Evolutionary conservation across 2,113 vertebrate genomes (phyloP), one percentile per base, ranked within the genome.

Genomic region (Chlorodrepanis virens): DNA sequence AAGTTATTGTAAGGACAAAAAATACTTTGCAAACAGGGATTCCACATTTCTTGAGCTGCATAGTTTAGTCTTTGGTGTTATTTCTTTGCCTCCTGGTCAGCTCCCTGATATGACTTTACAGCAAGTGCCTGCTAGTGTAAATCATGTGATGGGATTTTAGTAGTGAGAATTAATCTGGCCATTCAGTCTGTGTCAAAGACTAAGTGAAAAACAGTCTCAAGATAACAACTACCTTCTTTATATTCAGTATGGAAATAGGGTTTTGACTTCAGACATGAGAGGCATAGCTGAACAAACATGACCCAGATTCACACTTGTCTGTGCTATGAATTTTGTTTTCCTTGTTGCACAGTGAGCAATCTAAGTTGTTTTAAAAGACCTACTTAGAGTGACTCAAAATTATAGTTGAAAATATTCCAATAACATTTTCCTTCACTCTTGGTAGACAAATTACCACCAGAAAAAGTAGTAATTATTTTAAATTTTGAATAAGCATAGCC

Each of bases 221-320:
- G 71, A 67, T 40, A 83, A 68, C 53, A 96, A 83, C n/a, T 92
- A 29, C 25, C 29, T 93, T 89, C 45, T 71, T 86, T 70, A 64
- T 67, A 78, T 80, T 83, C 71, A 76, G 11, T 59, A 47, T 88
- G 85, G 92, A 92, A 93, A 82, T 25, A 78, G 6, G 15, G 10
- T 3, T 86, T 90, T 91, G 31, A 67, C 69, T 95, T 78, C 52
- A 93, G 87, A 91, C 56, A 89, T 72, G 79, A 89, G 78, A 95
- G 39, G 63, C 75, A 88, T 85, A 93, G 52, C 63, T 93, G 72
- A 95, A 77, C 31, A 94, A 90, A 83, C 47, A 49, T 81, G 82
- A 95, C 76, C 64, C 79, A 95, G 70, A 95, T 95, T 91, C 93
- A 84, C 28, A 82, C 21, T 90, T 59, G 24, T 28, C 79, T 71